phyloP scores from a whole-genome alignment of 2,888 invertebrate genomes.

The Chymomyza amoena region DNA sequence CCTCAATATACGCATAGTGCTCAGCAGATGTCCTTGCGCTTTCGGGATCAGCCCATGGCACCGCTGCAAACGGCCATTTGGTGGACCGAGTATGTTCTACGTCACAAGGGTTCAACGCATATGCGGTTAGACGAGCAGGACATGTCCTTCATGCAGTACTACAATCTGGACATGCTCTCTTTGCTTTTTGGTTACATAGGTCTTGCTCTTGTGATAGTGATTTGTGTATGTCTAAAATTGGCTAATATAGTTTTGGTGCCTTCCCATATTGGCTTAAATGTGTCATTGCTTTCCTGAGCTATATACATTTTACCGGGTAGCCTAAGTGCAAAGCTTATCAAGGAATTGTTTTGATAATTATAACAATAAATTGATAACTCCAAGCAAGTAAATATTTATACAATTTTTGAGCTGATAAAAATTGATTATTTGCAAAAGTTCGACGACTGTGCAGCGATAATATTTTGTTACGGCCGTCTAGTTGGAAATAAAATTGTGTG shows the following conservation, averaged over 20 bases:
- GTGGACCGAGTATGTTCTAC: slow-evolving; percentile 75
- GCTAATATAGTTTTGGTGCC: slow-evolving; percentile 1
- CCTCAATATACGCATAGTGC: slow-evolving; percentile 35
- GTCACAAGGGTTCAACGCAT: slow-evolving; percentile 74
- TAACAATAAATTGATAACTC: not conserved
- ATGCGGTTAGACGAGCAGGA: slow-evolving; percentile 64
- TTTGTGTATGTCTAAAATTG: slow-evolving; percentile 15
- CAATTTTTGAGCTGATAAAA: not conserved
- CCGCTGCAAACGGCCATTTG: slow-evolving; percentile 70
- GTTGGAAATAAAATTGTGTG: not conserved
- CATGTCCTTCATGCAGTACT: slow-evolving; percentile 52
- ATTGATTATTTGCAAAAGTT: not conserved
- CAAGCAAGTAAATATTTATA: not conserved
- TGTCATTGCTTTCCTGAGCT: not conserved
- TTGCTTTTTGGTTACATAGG: slow-evolving; percentile 32
- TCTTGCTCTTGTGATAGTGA: slow-evolving; percentile 17
- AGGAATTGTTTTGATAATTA: not conserved
- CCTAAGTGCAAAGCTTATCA: not conserved
- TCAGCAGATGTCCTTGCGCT: slow-evolving; percentile 47
- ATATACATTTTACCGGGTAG: not conserved
- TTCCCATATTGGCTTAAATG: not conserved
- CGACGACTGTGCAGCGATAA: not conserved
- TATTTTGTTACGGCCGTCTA: not conserved
- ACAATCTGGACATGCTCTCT: slow-evolving; percentile 27
- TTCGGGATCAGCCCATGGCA: slow-evolving; percentile 57